Evolutionary conservation across 2,888 invertebrate genomes (phyloP), one percentile per base, ranked within the genome.

Genomic region (Chrysomela aeneicollis): DNA sequence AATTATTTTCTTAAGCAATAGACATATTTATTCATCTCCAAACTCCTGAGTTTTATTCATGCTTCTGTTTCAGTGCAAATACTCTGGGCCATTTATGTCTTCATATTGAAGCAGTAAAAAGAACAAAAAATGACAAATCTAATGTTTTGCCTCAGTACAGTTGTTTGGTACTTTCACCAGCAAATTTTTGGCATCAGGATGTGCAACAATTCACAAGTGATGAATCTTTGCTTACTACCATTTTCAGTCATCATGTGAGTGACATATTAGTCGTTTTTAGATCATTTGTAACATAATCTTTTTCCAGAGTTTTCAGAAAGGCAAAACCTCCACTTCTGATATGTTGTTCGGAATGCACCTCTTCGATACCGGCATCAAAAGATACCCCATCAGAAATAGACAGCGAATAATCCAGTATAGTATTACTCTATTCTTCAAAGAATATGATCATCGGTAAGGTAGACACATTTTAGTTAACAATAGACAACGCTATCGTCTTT

Each of bases 281-380:
- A 59, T 15, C 35, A 19, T 17, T 35, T n/a, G 17, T 42, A 61
- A 15, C 10, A 21, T 19, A 10, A 19, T 26, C 15, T 42, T 42
- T 19, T 63, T 81, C 46, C 79, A 93, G 92, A 91, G 89, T 82
- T 84, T 92, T 65, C 93, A 93, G 82, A 93, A 93, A 82, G 90
- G 92, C 54, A 93, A 94, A 84, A 90, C 90, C 9, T 94, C 93
- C 19, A 85, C 92, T 53, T 89, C 94, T 0, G 97, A 98, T 84
- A 90, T 98, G 86, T 85, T 96, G 10, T 95, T 98, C 81, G 98
- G 98, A 4, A 89, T 98, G 86, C 92, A 91, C 70, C 88, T 97
- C 76, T 90, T 92, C 71, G 94, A 96, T 78, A 92, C 95, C 0
- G 97, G 97, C 2, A 88, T 97, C 63, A 95, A 95, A 79, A 86